Base-by-base conservation (phyloP, 2,113 vertebrate species). In the Chiloscyllium plagiosum region DNA sequence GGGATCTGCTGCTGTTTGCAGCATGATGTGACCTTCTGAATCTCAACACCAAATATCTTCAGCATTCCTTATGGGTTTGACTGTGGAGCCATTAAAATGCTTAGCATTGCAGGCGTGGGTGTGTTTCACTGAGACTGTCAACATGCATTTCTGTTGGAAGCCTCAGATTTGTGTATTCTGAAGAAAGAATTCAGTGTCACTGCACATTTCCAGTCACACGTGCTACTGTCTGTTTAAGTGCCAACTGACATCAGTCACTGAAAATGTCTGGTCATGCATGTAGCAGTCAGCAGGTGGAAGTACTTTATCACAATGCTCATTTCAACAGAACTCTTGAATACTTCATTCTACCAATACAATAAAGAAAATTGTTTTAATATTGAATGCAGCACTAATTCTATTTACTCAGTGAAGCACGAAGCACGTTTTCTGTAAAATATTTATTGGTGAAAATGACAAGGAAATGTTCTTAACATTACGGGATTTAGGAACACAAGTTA, bases 341-440 rank as follows among this genome's bases (percentile, higher is more conserved):
- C 52, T 90, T 90, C 56, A 61, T 61, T 90, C 37, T 15, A 20
- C 42, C 78, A 56, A 26, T 90, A 29, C 26, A 90, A 90, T 90
- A 65, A 90, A 90, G 52, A 13, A 90, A 90, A 90, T 65, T 26
- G n/a, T 90, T 90, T 65, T 61, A 90, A 65, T 56, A 61, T 90
- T 90, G 87, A n/a, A 90, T n/a, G 52, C 56, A 29, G 29, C 1
- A 13, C 26, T 65, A 90, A 90, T n/a, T 56, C 61, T 65, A 29
- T 65, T 90, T 90, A 65, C 56, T 90, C 52, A 90, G 52, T n/a
- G 52, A 90, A n/a, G 87, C 56, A n/a, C 26, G 61, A 56, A 33
- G 52, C 15, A 65, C 17, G 33, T 90, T 90, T 90, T 13, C 87
- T 83, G 12, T 56, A 26, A 89, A 90, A 90, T 65, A 56, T 26